Base-by-base conservation (phyloP, 2,888 invertebrate species). In the Molanna angustata region DNA sequence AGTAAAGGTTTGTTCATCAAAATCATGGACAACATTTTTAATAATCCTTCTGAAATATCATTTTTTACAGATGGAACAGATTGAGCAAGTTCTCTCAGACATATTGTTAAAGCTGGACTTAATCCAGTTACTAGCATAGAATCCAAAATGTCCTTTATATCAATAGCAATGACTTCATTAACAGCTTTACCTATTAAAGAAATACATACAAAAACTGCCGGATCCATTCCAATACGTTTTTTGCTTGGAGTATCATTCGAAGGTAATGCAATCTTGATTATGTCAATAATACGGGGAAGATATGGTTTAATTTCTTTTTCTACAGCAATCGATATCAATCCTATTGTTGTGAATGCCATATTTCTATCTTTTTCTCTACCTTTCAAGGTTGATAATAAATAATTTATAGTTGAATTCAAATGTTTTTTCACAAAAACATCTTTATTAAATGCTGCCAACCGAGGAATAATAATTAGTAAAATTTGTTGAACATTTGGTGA, bases 101-200 rank as follows among this genome's bases (percentile, higher is more conserved):
- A 92, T 31, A 93, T 89, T 0, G 96, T 96, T 52, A 98, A 74
- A 0, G 94, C 88, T 7, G 91, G 87, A 62, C 93, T 92, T 1
- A 98, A 77, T 0, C 96, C 95, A 4, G 94, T 92, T 1, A 90
- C 86, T 66, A 97, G 83, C 90, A 99, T 94, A 40, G 90, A 85
- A 61, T 94, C 94, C 20, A 98, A 73, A 35, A 97, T 79, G 53
- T 90, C 90, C 52, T 84, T 84, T 3, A 96, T 87, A 62, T 93
- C 92, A 61, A 76, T 72, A 4, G 85, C 81, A 11, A 93, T 88
- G 22, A 84, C 79, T 18, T 86, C 83, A 59, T 88, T 88, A 0
- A 94, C 87, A 1, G 97, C 91, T 68, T 91, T 86, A 1, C 92
- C 92, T 4, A 99, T 71, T 60, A 97, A 79, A 20, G 94, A 94